Evolutionary conservation across 2,888 invertebrate species (phyloP).

Genomic region (Caenorhabditis parvicauda): DNA sequence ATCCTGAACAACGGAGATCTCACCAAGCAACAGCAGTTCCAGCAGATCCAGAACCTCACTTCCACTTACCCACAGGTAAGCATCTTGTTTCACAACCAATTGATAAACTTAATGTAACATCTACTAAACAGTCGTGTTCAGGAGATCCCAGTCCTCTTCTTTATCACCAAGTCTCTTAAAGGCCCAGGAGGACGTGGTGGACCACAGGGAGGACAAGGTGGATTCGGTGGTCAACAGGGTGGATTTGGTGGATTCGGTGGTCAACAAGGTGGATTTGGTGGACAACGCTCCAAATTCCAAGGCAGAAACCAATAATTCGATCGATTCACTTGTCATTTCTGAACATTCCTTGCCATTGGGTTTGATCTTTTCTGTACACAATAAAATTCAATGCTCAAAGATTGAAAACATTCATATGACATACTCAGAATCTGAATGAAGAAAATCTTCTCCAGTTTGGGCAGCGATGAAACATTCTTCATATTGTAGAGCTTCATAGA

Average conservation of each 20-base stretch:
- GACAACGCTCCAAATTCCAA: no score
- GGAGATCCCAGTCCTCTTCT: constrained; percentile 4
- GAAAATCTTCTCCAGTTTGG: no score
- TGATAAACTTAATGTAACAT: not conserved
- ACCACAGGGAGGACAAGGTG: not conserved
- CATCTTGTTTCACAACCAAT: not conserved
- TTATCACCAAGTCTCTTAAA: constrained; percentile 1
- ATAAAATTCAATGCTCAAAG: no score
- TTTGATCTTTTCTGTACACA: no score
- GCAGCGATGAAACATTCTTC: no score
- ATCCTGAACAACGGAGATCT: constrained; percentile 22
- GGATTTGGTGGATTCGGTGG: not conserved
- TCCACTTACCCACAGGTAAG: constrained; percentile 2
- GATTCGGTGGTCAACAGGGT: constrained; percentile 4
- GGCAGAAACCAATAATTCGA: no score
- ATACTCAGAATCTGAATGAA: no score
- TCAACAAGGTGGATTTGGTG: not conserved
- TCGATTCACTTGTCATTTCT: no score
- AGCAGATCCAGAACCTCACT: constrained; percentile 12
- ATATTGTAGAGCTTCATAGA: no score
- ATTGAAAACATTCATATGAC: no score
- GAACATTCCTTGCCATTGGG: no score
- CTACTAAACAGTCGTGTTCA: not conserved
- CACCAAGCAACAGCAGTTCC: constrained; percentile 12
- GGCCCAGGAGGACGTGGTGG: not conserved